phyloP scores from a whole-genome alignment of 1,140 invertebrate genomes.

The Bombus ignitus region DNA sequence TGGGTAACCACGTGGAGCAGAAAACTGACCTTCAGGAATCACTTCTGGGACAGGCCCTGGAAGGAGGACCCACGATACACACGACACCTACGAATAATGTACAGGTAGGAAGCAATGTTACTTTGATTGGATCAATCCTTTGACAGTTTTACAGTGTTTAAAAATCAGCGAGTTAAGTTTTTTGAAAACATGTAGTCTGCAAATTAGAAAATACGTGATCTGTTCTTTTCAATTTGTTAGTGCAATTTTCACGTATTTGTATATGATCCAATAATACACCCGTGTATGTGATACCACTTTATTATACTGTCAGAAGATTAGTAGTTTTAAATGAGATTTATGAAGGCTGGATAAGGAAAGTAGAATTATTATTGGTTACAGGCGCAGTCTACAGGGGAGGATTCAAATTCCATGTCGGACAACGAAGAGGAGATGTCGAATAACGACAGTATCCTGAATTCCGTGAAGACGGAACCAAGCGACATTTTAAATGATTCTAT shows the following conservation, averaged over 20 bases:
- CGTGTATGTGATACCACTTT: too few species aligned
- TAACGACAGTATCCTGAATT: conserved; percentile 86
- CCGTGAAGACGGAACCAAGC: conserved; percentile 85
- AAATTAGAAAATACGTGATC: too few species aligned
- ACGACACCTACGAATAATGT: conserved; percentile 79
- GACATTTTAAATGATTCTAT: conserved; percentile 80
- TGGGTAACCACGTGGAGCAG: conserved; percentile 81
- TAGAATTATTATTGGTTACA: conserved; percentile 69
- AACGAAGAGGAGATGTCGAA: conserved; percentile 87
- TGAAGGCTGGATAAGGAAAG: not conserved
- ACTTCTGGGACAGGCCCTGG: conserved; percentile 89
- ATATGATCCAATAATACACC: too few species aligned
- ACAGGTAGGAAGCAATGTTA: conserved; percentile 68
- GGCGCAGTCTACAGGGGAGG: conserved; percentile 90
- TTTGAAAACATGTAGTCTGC: too few species aligned
- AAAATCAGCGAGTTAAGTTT: too few species aligned
- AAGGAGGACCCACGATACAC: conserved; percentile 85
- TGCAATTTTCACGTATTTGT: too few species aligned
- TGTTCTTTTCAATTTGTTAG: too few species aligned
- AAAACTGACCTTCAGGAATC: conserved; percentile 86
- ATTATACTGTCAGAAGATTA: too few species aligned
- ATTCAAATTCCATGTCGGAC: conserved; percentile 86
- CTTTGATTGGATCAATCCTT: too few species aligned
- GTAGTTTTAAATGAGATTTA: too few species aligned
- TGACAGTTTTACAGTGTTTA: too few species aligned